These are phyloP conservation scores for Pterostichus madidus DNA, from an alignment of 2,888 invertebrate genomes.

Conservation along the genomic window DNA sequence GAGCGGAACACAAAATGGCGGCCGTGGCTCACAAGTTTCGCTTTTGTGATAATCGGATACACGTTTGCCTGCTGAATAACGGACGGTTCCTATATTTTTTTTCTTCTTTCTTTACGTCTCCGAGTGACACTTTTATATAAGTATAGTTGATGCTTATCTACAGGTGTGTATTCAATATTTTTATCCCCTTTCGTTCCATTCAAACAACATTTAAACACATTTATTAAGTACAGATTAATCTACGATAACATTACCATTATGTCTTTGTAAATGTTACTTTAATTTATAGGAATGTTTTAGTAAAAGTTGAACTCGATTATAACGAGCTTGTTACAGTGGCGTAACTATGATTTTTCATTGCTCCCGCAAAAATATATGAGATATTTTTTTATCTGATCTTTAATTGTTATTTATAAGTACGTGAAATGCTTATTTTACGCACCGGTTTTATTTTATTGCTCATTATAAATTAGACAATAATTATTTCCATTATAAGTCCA, in stretches of 20 bases:
- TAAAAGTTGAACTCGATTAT: too few relatives aligned
- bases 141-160: slow-evolving; percentile 53
- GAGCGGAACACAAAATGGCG: slow-evolving; percentile 66
- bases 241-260: slow-evolving; percentile 26
- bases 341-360: too few relatives aligned
- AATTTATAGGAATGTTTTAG: too few relatives aligned
- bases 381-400: too few relatives aligned
- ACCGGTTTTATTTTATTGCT: too few relatives aligned
- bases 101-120: not conserved
- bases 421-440: too few relatives aligned
- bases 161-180: slow-evolving; percentile 59
- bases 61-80: slow-evolving; percentile 38
- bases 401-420: too few relatives aligned
- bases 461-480: too few relatives aligned
- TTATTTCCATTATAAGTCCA: too few relatives aligned
- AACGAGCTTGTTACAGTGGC: too few relatives aligned
- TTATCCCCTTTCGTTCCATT: slow-evolving; percentile 47
- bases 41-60: slow-evolving; percentile 62
- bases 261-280: not conserved
- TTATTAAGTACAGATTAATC: slow-evolving; percentile 28
- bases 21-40: slow-evolving; percentile 39
- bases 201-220: slow-evolving; percentile 41
- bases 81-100: slow-evolving; percentile 27
- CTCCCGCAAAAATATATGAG: too few relatives aligned
- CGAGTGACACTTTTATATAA: slow-evolving; percentile 56